Evolutionary conservation across 2,888 invertebrate species (phyloP).

Genomic region (Adela reaumurella): DNA sequence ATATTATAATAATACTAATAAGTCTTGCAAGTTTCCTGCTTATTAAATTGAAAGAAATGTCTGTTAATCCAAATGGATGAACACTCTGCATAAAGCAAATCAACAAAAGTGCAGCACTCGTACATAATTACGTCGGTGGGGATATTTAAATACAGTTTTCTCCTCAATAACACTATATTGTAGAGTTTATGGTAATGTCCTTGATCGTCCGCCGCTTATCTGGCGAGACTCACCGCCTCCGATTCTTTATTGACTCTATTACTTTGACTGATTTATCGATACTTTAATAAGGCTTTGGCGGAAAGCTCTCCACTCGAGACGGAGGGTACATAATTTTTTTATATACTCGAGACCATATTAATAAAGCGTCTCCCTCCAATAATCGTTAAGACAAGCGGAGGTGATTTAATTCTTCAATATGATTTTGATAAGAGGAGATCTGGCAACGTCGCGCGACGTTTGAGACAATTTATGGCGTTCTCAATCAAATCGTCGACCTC

Average conservation of each 20-base stretch:
- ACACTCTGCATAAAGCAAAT: no score
- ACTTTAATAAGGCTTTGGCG: conserved; percentile 25
- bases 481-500: not conserved
- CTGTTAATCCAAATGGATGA: no score
- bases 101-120: no score
- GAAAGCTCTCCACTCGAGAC: conserved; percentile 20
- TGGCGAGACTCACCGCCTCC: conserved; percentile 15
- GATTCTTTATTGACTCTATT: conserved; percentile 40
- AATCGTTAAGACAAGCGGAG: conserved; percentile 43
- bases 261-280: conserved; percentile 31
- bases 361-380: conserved; percentile 17
- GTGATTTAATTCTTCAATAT: conserved; percentile 23
- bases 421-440: conserved; percentile 2
- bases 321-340: not conserved
- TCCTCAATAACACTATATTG: conserved; percentile 43
- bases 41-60: no score
- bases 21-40: no score
- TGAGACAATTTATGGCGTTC: conserved; percentile 1
- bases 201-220: conserved; percentile 31
- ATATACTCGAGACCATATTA: not conserved
- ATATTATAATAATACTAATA: no score
- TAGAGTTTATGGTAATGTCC: conserved; percentile 44
- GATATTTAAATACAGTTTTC: not conserved
- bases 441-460: not conserved
- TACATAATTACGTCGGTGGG: not conserved